phyloP scores from a whole-genome alignment of 2,888 invertebrate species.

The Steinernema carpocapsae region DNA sequence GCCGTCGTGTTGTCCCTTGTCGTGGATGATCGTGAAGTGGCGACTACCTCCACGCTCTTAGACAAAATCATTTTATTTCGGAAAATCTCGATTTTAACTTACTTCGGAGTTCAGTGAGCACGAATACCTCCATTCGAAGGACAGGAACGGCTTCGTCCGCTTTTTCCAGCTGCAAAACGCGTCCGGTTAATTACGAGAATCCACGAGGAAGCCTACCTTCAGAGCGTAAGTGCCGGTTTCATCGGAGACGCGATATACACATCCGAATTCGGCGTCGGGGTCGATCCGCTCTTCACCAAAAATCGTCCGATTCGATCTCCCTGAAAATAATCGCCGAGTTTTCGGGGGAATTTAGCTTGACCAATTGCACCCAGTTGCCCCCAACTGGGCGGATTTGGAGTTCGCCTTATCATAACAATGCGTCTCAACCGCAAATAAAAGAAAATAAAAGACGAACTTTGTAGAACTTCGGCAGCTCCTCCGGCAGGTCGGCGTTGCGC shows the following conservation, averaged over 20 bases:
- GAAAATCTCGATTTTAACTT: no score
- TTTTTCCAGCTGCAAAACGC: slow-evolving; percentile 44
- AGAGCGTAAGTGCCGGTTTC: slow-evolving; percentile 21
- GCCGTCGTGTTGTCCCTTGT: slow-evolving; percentile 45
- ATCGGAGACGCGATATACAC: slow-evolving; percentile 11
- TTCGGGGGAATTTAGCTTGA: no score
- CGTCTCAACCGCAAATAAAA: no score
- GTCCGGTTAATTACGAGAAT: no score
- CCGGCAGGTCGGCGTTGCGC: slow-evolving; percentile 21
- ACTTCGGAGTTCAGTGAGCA: slow-evolving; percentile 45
- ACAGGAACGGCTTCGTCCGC: slow-evolving; percentile 46
- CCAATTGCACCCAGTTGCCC: no score
- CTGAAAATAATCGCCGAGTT: no score
- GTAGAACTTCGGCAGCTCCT: slow-evolving; percentile 23
- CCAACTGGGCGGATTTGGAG: no score
- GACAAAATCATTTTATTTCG: no score
- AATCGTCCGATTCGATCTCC: slow-evolving; percentile 20
- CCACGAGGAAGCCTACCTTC: background rate
- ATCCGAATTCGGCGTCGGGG: slow-evolving; percentile 27
- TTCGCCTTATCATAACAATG: no score
- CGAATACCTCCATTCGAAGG: slow-evolving; percentile 49
- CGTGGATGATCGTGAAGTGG: slow-evolving; percentile 49
- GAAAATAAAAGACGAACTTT: background rate
- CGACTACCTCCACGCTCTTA: slow-evolving; percentile 43
- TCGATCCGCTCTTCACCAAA: slow-evolving; percentile 3